Evolutionary conservation across 2,113 vertebrate species (phyloP).

Genomic region (Ceuthmochares aereus): DNA sequence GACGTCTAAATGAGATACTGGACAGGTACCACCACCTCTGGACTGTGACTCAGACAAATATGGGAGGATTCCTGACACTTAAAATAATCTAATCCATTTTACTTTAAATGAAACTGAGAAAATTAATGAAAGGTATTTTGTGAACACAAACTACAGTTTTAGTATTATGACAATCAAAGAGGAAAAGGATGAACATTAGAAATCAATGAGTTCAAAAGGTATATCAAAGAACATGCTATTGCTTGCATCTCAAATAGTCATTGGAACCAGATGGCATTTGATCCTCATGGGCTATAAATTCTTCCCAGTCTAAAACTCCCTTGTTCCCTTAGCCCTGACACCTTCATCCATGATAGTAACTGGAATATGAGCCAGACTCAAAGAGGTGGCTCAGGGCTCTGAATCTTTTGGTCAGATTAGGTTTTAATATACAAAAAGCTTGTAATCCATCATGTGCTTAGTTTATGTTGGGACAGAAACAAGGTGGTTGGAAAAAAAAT

Average conservation of each 20-base stretch:
- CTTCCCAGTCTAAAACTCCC: background rate
- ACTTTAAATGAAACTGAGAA: background rate
- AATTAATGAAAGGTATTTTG: background rate
- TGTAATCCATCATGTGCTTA: background rate
- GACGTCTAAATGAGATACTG: background rate
- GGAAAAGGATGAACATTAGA: background rate
- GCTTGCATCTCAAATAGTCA: background rate
- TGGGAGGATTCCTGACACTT: background rate
- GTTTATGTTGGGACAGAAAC: background rate
- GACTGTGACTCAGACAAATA: background rate
- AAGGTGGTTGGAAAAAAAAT: constrained; percentile 10
- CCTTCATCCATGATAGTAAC: background rate
- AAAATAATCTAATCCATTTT: background rate
- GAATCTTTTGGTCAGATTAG: background rate
- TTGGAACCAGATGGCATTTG: background rate
- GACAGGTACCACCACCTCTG: background rate
- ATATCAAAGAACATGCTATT: background rate
- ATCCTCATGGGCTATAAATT: background rate
- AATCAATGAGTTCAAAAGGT: background rate
- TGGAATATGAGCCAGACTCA: background rate
- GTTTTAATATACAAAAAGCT: background rate
- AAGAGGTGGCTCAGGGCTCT: background rate
- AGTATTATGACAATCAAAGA: background rate
- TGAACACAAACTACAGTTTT: background rate
- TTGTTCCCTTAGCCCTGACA: background rate